A percentile compares a stretch with the other conserved stretches of the same genome.
phyloP scores from a whole-genome alignment of 2,888 invertebrate species.

The Didymodactylos carnosus region DNA sequence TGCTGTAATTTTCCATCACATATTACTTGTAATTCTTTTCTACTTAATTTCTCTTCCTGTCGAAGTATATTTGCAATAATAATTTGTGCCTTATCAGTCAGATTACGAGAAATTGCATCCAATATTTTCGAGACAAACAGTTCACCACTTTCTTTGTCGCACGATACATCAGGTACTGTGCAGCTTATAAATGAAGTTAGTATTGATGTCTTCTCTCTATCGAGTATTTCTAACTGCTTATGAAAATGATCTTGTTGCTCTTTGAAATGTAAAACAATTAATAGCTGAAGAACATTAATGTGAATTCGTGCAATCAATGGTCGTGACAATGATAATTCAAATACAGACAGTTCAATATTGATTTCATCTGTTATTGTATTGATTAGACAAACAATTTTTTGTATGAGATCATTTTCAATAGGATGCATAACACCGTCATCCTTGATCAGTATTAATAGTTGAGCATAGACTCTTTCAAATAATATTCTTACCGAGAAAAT shows the following conservation, averaged over 20 bases:
- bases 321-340: background rate
- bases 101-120: background rate
- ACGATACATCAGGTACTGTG: too few species aligned
- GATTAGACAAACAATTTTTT: background rate
- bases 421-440: too few species aligned
- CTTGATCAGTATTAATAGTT: too few species aligned
- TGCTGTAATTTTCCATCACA: background rate
- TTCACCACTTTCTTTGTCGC: background rate
- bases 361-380: background rate
- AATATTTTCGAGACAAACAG: background rate
- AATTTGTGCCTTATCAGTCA: background rate
- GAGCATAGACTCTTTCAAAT: too few species aligned
- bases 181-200: background rate
- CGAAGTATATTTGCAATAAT: background rate
- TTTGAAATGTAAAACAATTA: background rate
- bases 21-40: background rate
- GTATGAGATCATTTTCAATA: background rate
- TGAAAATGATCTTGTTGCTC: background rate
- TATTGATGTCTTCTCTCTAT: background rate
- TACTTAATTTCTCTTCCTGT: background rate
- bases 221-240: background rate
- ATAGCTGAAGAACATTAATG: background rate
- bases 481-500: too few species aligned
- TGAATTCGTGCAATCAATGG: background rate
- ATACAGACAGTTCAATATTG: background rate